Evolutionary conservation across 2,113 vertebrate species (phyloP), one percentile per base, ranked within the genome.

Genomic region (Corythoichthys intestinalis): DNA sequence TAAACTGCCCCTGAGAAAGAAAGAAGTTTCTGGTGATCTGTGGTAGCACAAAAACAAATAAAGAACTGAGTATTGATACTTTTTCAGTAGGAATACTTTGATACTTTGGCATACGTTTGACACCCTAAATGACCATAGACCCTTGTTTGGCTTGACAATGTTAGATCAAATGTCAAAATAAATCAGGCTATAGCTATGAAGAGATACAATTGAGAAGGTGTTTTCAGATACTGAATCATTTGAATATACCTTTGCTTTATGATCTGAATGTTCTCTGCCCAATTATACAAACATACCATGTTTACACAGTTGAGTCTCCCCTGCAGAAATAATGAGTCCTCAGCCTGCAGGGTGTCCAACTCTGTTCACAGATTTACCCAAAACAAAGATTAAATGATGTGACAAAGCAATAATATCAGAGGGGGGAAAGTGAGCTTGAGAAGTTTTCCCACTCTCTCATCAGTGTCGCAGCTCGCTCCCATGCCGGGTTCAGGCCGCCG

Each of bases 401-500:
- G 34, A 9, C 46, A 75, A 57, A 61, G 62, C 58, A 60, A 60
- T n/a, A 67, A 66, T 67, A 67, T 72, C 50, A 65, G 2, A 28
- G 12, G 56, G 38, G 46, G 6, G 73, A 81, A 84, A 71, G 17
- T 4, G 67, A 72, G 48, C 67, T 60, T 76, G 60, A 58, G 49
- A 77, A 81, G 69, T 63, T 85, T 76, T 69, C 76, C 48, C 20
- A 35, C 67, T 77, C 71, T 53, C 65, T 77, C 79, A 68, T 76
- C 76, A 70, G 76, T 83, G 76, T 83, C 79, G 65, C 74, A 46
- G 75, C 72, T 71, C 63, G n/a, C 53, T 67, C 72, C 72, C 71
- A 53, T 65, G 75, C 76, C 17, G 39, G 53, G 76, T 72, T 74
- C 44, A 0, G 74, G 67, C 80, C 65, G 71, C 77, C 69, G 41